Base-by-base conservation (phyloP, 2,113 vertebrate genomes). In the Leptocoma aspasia region DNA sequence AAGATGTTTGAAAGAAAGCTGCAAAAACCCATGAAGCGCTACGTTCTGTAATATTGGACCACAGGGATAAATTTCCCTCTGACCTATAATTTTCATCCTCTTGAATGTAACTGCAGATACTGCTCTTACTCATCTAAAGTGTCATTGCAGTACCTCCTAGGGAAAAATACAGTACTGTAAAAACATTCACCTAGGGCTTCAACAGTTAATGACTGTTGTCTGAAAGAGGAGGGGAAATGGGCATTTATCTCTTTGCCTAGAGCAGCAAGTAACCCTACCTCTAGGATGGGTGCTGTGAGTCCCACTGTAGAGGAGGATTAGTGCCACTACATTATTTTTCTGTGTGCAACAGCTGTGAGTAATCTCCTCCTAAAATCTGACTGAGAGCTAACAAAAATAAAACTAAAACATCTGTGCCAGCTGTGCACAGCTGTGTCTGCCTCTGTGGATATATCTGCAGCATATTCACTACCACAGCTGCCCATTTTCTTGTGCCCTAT, bases 1-100 rank as follows among this genome's bases (percentile, higher is more conserved):
- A 95, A 82, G 31, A 63, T 76, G 42, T 60, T 90, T 90, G 75
- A 86, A 91, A 88, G 70, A 18, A 92, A 93, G 35, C 39, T 95
- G 35, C 84, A 89, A 93, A 95, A 82, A 39, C 35, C 18, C 65
- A 6, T 41, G 65, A 79, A 79, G 52, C 54, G 47, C 69, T 76
- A 84, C 41, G 41, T 72, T 94, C 50, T 83, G 37, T 79, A 66
- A 88, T 90, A 94, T 10, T 83, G 79, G 87, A 77, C 96, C 71
- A 54, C 3, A 68, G 96, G 91, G 95, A 93, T 64, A 92, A 86
- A 92, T 97, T 93, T 93, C 56, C 86, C 95, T 93, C 89, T 89
- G 69, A 75, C 94, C 86, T 96, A 83, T 20, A 92, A 87, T 97
- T 96, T 95, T 93, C 84, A 90, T 86, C 31, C 82, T 66, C 61